phyloP scores from a whole-genome alignment of 2,113 vertebrate genomes.

The Rattus norvegicus region DNA sequence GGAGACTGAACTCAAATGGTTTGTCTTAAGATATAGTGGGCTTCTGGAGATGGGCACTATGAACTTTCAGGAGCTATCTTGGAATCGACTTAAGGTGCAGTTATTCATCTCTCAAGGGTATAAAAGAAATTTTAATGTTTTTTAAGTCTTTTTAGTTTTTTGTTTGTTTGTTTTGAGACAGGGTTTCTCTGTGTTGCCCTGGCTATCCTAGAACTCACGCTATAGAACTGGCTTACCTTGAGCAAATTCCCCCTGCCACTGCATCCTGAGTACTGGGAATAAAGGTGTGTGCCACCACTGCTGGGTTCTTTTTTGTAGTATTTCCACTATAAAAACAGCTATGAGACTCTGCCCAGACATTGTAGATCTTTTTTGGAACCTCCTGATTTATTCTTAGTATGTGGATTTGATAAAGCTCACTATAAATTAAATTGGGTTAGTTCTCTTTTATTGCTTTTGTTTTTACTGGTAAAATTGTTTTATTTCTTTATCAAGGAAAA shows the following conservation, averaged over 20 bases:
- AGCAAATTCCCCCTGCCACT: background rate
- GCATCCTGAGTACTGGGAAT: background rate
- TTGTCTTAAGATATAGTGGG: background rate
- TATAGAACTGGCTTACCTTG: background rate
- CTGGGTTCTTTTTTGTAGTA: background rate
- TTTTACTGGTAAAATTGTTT: background rate
- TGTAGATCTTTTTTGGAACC: background rate
- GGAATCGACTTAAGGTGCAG: background rate
- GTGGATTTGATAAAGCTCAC: background rate
- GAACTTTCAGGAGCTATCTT: slow-evolving; percentile 13
- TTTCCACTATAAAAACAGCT: background rate
- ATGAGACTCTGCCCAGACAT: background rate
- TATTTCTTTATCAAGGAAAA: background rate
- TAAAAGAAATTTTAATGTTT: background rate
- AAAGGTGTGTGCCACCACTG: background rate
- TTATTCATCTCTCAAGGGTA: background rate
- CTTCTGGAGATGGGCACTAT: background rate
- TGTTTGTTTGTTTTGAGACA: background rate
- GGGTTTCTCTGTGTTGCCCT: background rate
- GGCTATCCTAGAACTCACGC: background rate
- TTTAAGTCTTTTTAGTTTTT: background rate
- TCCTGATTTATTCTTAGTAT: background rate
- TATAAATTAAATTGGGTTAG: slow-evolving; percentile 4
- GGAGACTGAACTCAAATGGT: background rate
- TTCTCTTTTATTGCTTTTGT: background rate